A percentile compares a stretch with the other conserved stretches of the same genome.
These are phyloP conservation scores for Stictonetta naevosa DNA, from an alignment of 2,113 vertebrate species.

Conservation along the genomic window DNA sequence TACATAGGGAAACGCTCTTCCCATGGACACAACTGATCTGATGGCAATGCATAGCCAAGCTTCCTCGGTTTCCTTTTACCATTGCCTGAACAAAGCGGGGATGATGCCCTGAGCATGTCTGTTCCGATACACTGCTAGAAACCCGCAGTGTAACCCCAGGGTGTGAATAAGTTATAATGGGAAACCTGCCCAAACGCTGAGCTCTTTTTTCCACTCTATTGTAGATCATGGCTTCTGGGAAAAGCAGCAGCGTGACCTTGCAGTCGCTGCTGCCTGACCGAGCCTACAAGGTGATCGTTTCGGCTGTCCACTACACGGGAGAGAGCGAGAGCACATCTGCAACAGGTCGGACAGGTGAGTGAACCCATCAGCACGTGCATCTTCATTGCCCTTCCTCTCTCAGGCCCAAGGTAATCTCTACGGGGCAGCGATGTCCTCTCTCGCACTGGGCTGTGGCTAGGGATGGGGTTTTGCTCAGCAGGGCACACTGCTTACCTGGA, in stretches of 20 bases:
- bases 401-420: fast-evolving
- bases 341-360: conserved; percentile 83
- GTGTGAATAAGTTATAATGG: fast-evolving
- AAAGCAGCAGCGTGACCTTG: conserved; percentile 75
- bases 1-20: not conserved
- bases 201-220: not conserved
- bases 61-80: not conserved
- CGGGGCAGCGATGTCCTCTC: fast-evolving
- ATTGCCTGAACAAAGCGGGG: fast-evolving
- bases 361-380: fast-evolving
- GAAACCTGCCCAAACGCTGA: fast-evolving
- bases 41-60: not conserved
- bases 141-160: fast-evolving
- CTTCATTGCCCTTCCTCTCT: fast-evolving
- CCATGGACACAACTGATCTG: fast-evolving
- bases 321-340: conserved; percentile 81
- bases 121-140: fast-evolving
- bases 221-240: conserved; percentile 84
- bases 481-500: not conserved
- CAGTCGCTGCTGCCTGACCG: conserved; percentile 84
- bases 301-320: conserved; percentile 83
- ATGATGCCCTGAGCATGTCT: not conserved
- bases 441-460: not conserved
- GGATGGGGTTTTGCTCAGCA: not conserved
- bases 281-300: conserved; percentile 85